Evolutionary conservation across 1,140 invertebrate genomes (phyloP).

Genomic region (Papilio xuthus): DNA sequence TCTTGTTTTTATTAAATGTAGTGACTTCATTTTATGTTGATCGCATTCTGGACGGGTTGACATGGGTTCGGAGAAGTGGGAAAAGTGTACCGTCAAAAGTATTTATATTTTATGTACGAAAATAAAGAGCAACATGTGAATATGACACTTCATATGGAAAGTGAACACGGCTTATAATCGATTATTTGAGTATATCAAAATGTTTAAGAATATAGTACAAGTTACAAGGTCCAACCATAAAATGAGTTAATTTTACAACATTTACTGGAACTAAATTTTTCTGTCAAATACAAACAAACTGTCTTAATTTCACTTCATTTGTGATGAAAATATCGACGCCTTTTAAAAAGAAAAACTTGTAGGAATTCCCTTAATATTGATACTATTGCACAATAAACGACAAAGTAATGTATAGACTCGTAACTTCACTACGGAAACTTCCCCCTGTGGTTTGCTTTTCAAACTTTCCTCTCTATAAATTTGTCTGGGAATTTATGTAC

Average conservation of each 20-base stretch:
- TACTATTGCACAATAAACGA: constrained; percentile 1
- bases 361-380: neutral
- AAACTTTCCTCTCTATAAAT: constrained; percentile 6
- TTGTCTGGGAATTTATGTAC: constrained; percentile 2
- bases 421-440: constrained; percentile 1
- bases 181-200: neutral
- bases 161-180: neutral
- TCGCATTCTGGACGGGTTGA: neutral
- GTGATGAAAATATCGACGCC: too few relatives aligned
- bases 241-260: too few relatives aligned
- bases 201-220: too few relatives aligned
- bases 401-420: constrained; percentile 7
- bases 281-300: too few relatives aligned
- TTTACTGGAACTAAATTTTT: too few relatives aligned
- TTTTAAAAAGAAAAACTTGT: neutral
- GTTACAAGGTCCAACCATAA: too few relatives aligned
- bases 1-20: neutral
- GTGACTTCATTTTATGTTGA: neutral
- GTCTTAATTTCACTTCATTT: too few relatives aligned
- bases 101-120: constrained; percentile 16
- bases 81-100: neutral
- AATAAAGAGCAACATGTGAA: neutral
- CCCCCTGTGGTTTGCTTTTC: constrained; percentile 17
- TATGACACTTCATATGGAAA: neutral
- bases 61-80: constrained; percentile 10